Percentiles rank a stretch among this genome's conserved stretches.
Evolutionary conservation across 2,888 invertebrate genomes (phyloP).

Genomic region (Odontocerum albicorne): DNA sequence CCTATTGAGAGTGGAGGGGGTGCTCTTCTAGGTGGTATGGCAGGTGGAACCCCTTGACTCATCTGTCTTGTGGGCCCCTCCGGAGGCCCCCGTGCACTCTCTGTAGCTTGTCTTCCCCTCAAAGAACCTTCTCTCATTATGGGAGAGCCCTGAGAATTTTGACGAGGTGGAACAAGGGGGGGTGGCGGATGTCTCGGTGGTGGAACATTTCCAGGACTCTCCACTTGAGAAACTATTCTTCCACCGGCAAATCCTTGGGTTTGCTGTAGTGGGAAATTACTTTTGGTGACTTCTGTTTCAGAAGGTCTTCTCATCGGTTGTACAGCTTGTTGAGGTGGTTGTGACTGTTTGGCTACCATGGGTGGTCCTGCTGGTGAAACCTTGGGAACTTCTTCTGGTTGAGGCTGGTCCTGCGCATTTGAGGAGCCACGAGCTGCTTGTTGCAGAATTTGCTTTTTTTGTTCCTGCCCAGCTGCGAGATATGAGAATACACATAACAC

Average conservation of each 20-base stretch:
- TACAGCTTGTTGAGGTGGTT: not conserved
- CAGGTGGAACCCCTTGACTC: conserved; percentile 34
- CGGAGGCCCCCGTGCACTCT: not conserved
- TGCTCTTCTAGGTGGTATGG: conserved; percentile 30
- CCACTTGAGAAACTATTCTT: not conserved
- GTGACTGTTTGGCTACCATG: conserved; percentile 1
- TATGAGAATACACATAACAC: conserved; percentile 99
- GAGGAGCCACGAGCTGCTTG: conserved; percentile 52
- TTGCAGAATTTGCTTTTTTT: conserved; percentile 59
- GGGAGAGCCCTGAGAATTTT: conserved; percentile 26
- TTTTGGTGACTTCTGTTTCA: conserved; percentile 8
- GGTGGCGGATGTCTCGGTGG: conserved; percentile 34
- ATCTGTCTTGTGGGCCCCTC: conserved; percentile 23
- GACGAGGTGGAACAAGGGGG: conserved; percentile 33
- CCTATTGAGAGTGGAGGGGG: conserved; percentile 27
- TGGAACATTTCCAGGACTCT: conserved; percentile 6
- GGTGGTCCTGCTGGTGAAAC: conserved; percentile 16
- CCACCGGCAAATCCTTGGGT: not conserved
- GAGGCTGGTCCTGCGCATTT: conserved; percentile 25
- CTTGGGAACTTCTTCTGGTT: conserved; percentile 29
- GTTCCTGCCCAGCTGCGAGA: conserved; percentile 89
- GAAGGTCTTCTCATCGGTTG: conserved; percentile 10
- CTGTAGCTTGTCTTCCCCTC: conserved; percentile 9
- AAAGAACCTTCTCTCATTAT: conserved; percentile 8
- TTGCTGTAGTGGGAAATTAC: not conserved